phyloP scores from a whole-genome alignment of 2,888 invertebrate species.

The Mythimna albipuncta region DNA sequence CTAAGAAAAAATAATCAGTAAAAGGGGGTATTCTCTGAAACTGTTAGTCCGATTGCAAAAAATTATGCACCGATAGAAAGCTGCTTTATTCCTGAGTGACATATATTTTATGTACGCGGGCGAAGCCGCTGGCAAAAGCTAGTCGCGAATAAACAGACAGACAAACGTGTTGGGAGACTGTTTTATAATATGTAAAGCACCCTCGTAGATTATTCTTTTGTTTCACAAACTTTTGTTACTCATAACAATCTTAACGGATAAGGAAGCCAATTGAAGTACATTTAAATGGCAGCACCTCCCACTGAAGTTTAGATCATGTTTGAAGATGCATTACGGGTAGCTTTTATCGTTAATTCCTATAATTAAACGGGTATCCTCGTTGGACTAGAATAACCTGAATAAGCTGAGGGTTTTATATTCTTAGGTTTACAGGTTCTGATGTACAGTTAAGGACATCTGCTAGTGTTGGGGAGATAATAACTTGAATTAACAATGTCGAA shows the following conservation, averaged over 20 bases:
- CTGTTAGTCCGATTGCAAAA: too few species aligned
- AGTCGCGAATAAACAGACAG: too few species aligned
- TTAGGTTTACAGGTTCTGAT: slow-evolving; percentile 35
- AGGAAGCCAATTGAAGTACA: slow-evolving; percentile 21
- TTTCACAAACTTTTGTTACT: too few species aligned
- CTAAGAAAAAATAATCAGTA: too few species aligned
- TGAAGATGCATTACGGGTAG: slow-evolving; percentile 39
- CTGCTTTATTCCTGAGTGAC: too few species aligned
- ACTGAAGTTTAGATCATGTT: slow-evolving; percentile 25
- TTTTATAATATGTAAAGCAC: too few species aligned
- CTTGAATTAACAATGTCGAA: slow-evolving; percentile 11
- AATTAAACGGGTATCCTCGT: slow-evolving; percentile 46
- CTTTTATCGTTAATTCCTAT: slow-evolving; percentile 44
- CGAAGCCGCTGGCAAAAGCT: too few species aligned
- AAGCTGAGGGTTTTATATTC: slow-evolving; percentile 31
- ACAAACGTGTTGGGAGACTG: too few species aligned
- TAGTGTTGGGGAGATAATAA: slow-evolving; percentile 20
- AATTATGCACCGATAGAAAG: too few species aligned
- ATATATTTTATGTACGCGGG: too few species aligned
- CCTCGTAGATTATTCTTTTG: too few species aligned
- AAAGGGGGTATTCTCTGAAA: too few species aligned
- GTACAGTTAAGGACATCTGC: slow-evolving; percentile 35
- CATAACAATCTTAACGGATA: background rate
- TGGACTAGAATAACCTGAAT: slow-evolving; percentile 46
- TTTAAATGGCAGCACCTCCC: background rate